A percentile compares a stretch with the other conserved stretches of the same genome.
These are phyloP conservation scores for Kryptolebias marmoratus DNA, from an alignment of 2,113 vertebrate species.

Conservation along the genomic window DNA sequence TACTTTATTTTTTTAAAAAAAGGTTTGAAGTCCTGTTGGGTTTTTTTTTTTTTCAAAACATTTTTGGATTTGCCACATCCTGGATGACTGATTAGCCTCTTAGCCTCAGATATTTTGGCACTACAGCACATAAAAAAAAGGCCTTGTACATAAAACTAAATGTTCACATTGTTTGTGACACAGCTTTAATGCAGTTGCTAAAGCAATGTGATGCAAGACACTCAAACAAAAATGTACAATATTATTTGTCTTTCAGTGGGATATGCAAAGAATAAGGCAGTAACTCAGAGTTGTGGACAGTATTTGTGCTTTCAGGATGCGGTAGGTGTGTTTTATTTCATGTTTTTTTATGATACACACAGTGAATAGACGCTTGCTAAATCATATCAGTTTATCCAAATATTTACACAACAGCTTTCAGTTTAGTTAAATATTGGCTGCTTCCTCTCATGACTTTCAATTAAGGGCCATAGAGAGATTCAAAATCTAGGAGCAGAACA, in stretches of 20 bases:
- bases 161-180: no score
- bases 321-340: constrained; percentile 81
- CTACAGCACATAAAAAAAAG: neutral
- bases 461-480: no score
- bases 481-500: no score
- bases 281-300: constrained; percentile 88
- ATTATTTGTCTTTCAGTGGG: constrained; percentile 85
- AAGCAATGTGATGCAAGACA: neutral
- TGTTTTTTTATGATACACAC: constrained; percentile 29
- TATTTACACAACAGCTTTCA: no score
- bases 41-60: no score
- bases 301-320: constrained; percentile 96
- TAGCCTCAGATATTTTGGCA: no score
- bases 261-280: constrained; percentile 93
- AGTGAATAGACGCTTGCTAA: constrained; percentile 12
- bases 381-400: neutral
- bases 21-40: no score
- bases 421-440: no score
- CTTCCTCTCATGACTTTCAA: no score
- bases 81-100: no score
- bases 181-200: neutral
- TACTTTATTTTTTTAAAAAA: no score
- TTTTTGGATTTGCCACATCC: no score
- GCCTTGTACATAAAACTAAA: neutral
- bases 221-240: constrained; percentile 16